A percentile compares a stretch with the other conserved stretches of the same genome.
Conservation (phyloP, 2,888 invertebrate species). For the Cynaeus angustus region DNA sequence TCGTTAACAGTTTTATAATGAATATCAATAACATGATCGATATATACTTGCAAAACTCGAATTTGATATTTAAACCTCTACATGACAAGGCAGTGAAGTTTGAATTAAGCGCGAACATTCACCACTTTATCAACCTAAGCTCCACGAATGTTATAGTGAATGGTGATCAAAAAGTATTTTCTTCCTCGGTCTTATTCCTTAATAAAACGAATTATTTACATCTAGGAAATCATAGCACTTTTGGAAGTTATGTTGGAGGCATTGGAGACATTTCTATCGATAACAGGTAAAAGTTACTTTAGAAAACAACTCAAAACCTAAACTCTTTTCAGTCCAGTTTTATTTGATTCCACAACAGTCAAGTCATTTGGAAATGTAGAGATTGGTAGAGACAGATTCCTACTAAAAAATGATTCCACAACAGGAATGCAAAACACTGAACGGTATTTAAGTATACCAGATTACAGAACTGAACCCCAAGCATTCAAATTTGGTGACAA, state of each 20-base stretch:
- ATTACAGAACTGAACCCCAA: conserved; percentile 84
- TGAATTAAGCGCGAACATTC: conserved; percentile 1
- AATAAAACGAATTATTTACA: conserved; percentile 18
- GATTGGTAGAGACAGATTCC: conserved; percentile 74
- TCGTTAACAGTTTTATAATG: conserved; percentile 56
- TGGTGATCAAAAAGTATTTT: conserved; percentile 25
- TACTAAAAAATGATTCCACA: conserved; percentile 52
- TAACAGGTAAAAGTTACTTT: conserved; percentile 73
- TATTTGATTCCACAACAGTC: conserved; percentile 76
- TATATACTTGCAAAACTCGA: conserved; percentile 51
- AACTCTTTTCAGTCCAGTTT: conserved; percentile 73
- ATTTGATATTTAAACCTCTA: conserved; percentile 18
- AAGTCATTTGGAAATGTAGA: conserved; percentile 79
- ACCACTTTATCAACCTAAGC: conserved; percentile 51
- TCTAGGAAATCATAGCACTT: conserved; percentile 49
- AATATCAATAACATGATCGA: conserved; percentile 53
- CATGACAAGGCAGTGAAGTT: conserved; percentile 5
- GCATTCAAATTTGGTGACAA: conserved; percentile 93
- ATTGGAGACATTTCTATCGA: conserved; percentile 32
- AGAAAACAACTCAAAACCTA: background rate
- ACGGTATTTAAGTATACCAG: conserved; percentile 78
- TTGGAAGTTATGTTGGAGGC: conserved; percentile 25
- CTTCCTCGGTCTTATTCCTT: background rate
- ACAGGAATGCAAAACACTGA: conserved; percentile 71
- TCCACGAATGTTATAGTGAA: conserved; percentile 37